Evolutionary conservation across 2,888 invertebrate species (phyloP).

Genomic region (Agrochola circellaris): DNA sequence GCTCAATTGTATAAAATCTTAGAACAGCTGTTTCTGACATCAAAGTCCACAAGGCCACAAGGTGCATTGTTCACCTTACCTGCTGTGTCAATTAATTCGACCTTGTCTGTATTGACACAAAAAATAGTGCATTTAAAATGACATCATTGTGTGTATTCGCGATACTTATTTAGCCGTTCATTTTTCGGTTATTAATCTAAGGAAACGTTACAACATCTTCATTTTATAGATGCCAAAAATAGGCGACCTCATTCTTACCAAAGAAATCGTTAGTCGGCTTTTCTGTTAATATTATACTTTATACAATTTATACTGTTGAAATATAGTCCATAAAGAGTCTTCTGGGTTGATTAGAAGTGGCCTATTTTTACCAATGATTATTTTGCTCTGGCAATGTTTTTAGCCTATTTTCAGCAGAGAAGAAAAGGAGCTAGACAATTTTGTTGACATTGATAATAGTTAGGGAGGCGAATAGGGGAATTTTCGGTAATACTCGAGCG

Average conservation of each 20-base stretch:
- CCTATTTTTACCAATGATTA: not conserved
- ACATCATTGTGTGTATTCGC: conserved; percentile 24
- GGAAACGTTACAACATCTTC: not conserved
- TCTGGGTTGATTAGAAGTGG: not conserved
- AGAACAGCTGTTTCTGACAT: conserved; percentile 36
- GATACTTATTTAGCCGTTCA: not conserved
- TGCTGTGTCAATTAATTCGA: conserved; percentile 53
- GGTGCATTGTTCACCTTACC: conserved; percentile 58
- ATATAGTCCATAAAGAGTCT: not conserved
- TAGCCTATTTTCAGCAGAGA: conserved; percentile 6
- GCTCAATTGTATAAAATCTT: conserved; percentile 40
- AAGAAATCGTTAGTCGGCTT: not conserved
- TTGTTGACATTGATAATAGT: not conserved
- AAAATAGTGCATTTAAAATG: conserved; percentile 54
- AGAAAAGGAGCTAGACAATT: not conserved
- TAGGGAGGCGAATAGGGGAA: too few species aligned
- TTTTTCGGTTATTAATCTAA: not conserved
- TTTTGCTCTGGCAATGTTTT: not conserved
- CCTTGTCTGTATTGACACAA: conserved; percentile 60
- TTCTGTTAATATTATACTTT: not conserved
- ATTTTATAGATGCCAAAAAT: conserved; percentile 16
- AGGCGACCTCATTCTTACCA: conserved; percentile 17
- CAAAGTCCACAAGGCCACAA: not conserved
- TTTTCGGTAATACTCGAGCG: too few species aligned
- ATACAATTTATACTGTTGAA: too few species aligned